Evolutionary conservation across 2,797 vertebrate genomes (phyloP).

Genomic region (Acestrorhynchus altus): DNA sequence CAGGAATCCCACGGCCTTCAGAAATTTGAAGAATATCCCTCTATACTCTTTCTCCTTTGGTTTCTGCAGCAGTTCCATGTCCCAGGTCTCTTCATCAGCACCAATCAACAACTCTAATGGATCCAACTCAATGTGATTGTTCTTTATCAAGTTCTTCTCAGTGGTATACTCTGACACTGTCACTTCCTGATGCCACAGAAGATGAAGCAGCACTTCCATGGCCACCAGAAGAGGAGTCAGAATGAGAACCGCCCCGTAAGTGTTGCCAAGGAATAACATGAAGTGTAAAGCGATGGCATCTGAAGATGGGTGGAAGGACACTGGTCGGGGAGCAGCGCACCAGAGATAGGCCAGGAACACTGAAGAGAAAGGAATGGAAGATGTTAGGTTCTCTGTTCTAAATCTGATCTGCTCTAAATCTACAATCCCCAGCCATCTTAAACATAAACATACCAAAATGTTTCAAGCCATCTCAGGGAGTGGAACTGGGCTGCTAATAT

Average conservation of each 20-base stretch:
- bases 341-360: conserved; percentile 72
- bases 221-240: conserved; percentile 73
- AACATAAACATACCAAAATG: too few species aligned
- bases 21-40: background rate
- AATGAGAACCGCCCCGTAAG: conserved; percentile 72
- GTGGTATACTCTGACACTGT: background rate
- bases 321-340: conserved; percentile 61
- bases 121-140: background rate
- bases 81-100: background rate
- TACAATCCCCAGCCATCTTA: too few species aligned
- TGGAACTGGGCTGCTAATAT: too few species aligned
- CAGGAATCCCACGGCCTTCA: conserved; percentile 65
- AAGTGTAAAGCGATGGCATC: conserved; percentile 76
- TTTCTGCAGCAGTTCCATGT: background rate
- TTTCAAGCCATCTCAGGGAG: too few species aligned
- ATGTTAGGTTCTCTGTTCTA: background rate
- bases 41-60: background rate
- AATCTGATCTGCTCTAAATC: too few species aligned
- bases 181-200: conserved; percentile 42
- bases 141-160: background rate
- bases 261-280: conserved; percentile 78
- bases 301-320: conserved; percentile 33
- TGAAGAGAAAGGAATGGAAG: conserved; percentile 51
- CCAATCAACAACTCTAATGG: background rate
- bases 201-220: conserved; percentile 66